Evolutionary conservation across 2,113 vertebrate species (phyloP), one percentile per base, ranked within the genome.

Genomic region (Callionymus lyra): DNA sequence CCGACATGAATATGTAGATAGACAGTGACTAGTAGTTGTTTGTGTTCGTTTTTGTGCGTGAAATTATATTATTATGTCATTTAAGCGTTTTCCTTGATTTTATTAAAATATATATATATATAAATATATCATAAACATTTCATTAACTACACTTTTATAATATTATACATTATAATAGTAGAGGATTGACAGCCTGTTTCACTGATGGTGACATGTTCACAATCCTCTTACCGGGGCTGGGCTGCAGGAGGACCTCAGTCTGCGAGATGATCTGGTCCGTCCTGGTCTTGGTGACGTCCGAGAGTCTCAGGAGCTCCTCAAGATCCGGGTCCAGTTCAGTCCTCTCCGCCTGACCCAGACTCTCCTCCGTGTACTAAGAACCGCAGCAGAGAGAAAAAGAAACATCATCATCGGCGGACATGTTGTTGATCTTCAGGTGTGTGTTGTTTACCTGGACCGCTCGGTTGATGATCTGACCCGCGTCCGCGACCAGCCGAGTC

Each of bases 281-380:
- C 88, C 91, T 91, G 38, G 84, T 74, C 81, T 97, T 98, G 53
- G 93, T 99, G 79, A 86, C 86, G 64, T 99, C 95, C 53, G 85
- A 90, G 74, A 85, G 89, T 68, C 80, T 74, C 17, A 99, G 82
- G 41, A 97, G 91, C 67, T 90, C 91, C 80, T 94, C 93, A 59
- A 99, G 72, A 47, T 87, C 87, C 56, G 88, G 84, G 56, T 97
- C 89, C 69, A 98, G 68, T 73, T 92, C 89, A 3, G 95, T 99
- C 81, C 87, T 93, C 55, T 94, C 94, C 17, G 89, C 89, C 68
- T 94, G 89, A 32, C 95, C 95, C 47, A 99, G 81, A 55, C 89
- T 94, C 82, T 99, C 95, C 80, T 88, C 95, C 0, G 95, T 98
- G 76, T 90, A 99, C 95, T 99, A n/a, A n/a, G n/a, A n/a, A n/a